A percentile compares a stretch with the other conserved stretches of the same genome.
These are phyloP conservation scores for Dromius quadrimaculatus DNA, from an alignment of 2,888 invertebrate species.

Conservation along the genomic window DNA sequence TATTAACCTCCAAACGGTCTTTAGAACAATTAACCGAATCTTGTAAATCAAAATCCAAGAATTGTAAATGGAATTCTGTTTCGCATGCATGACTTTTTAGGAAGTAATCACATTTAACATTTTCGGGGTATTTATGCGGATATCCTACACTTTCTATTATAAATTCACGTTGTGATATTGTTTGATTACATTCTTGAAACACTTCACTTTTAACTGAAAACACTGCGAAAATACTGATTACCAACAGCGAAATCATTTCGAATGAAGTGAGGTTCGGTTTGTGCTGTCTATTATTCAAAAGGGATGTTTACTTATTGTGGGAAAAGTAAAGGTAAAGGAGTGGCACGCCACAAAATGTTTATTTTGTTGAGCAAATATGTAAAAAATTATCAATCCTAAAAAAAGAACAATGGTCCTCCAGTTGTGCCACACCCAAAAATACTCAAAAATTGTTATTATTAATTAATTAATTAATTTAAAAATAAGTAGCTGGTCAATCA, in stretches of 20 bases:
- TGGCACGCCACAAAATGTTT: conserved; percentile 3
- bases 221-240: not conserved
- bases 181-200: conserved; percentile 23
- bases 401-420: too few relatives aligned
- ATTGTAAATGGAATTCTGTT: conserved; percentile 69
- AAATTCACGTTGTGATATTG: conserved; percentile 63
- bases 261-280: not conserved
- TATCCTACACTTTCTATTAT: conserved; percentile 69
- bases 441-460: too few relatives aligned
- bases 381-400: too few relatives aligned
- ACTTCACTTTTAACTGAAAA: conserved; percentile 9
- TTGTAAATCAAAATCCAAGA: conserved; percentile 70
- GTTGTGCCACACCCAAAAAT: too few relatives aligned
- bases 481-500: too few relatives aligned
- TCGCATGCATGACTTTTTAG: conserved; percentile 69
- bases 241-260: conserved; percentile 33
- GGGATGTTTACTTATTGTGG: conserved; percentile 31
- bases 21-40: conserved; percentile 67
- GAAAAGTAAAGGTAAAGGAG: conserved; percentile 38
- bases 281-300: conserved; percentile 29
- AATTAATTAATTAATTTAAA: too few relatives aligned
- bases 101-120: conserved; percentile 67
- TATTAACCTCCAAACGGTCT: conserved; percentile 69
- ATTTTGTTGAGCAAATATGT: conserved; percentile 9
- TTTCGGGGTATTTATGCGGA: conserved; percentile 66